Evolutionary conservation across 2,888 invertebrate species (phyloP), one percentile per base, ranked within the genome.

Genomic region (Adelphocoris suturalis): DNA sequence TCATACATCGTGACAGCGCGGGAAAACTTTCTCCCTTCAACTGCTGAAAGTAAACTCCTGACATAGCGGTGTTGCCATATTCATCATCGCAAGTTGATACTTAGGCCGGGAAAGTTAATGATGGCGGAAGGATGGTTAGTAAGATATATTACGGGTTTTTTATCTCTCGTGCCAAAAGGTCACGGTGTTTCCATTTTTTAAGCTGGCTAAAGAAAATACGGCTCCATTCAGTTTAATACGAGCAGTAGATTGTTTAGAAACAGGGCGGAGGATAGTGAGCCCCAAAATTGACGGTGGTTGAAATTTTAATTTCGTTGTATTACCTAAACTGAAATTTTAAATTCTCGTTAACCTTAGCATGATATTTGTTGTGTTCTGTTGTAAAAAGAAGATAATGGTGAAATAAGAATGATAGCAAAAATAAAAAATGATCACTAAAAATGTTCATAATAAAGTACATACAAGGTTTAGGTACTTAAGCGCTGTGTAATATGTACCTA

Each of bases 61-160:
- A 68, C 23, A 23, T 19, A 52, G 57, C 68, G 68, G 23, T 27
- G 68, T 23, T 11, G 68, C 57, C 57, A 23, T 68, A 68, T 68
- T 68, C 68, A 68, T 68, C 68, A 68, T 19, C 23, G 68, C 68
- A 68, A 68, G 68, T 68, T 23, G 68, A 68, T 68, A 68, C 68
- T 68, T 68, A 23, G 68, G 12, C 23, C 12, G 23, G 68, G 27
- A 16, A 68, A 23, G 23, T 68, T 68, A 68, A 61, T 61, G 19
- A 61, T 61, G 61, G 61, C 0, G 19, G 61, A 61, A 52, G 52
- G 52, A 52, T 52, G 52, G 14, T 52, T 52, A 52, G 52, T 52
- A 52, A 52, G 52, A 52, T 52, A 52, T 52, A 52, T 52, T 52
- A 52, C 52, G 52, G 11, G 11, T 3, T 52, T 52, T 52, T 16